Evolutionary conservation across 2,113 vertebrate species (phyloP), one percentile per base, ranked within the genome.

Genomic region (Mungos mungo): DNA sequence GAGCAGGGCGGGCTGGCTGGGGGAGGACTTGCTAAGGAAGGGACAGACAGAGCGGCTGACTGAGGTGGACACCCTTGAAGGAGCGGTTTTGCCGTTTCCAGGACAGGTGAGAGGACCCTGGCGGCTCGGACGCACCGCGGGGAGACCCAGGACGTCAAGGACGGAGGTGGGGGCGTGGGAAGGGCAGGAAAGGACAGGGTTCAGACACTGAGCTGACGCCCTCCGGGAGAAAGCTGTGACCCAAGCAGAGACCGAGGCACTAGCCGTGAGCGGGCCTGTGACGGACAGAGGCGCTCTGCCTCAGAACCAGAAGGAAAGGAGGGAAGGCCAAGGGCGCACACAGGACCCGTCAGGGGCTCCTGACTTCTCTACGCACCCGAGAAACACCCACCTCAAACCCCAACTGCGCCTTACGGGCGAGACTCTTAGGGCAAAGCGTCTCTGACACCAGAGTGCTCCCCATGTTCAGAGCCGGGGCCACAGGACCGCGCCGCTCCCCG

Each of bases 61-160:
- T 4, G 31, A 45, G 45, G 54, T 1, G 12, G n/a, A 21, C 25
- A 3, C 3, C 1, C 2, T 2, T 0, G 8, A n/a, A 52, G 33
- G 18, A 31, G 25, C 23, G 57, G 21, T 12, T 89, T 23, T 27
- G 84, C 19, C 65, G 57, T 54, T 76, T 79, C 54, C 52, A 84
- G 84, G 52, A 25, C 57, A 88, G 54, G 31, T 35, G 29, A 16
- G 65, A 90, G 71, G 83, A 19, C 18, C 54, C 29, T 0, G 11
- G 25, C 16, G 19, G 12, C n/a, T 23, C 19, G 74, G 15, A 33
- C 1, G 10, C 7, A 6, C 57, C 50, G 13, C 19, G 33, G 9
- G 45, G 45, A 65, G 27, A 90, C 93, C n/a, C 3, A 47, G 1
- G 54, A 29, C 33, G 90, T 47, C 82, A 69, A 45, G 90, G 76